A percentile compares a stretch with the other conserved stretches of the same genome.
Conservation (phyloP, 2,888 invertebrate species). For the Ormia ochracea region DNA sequence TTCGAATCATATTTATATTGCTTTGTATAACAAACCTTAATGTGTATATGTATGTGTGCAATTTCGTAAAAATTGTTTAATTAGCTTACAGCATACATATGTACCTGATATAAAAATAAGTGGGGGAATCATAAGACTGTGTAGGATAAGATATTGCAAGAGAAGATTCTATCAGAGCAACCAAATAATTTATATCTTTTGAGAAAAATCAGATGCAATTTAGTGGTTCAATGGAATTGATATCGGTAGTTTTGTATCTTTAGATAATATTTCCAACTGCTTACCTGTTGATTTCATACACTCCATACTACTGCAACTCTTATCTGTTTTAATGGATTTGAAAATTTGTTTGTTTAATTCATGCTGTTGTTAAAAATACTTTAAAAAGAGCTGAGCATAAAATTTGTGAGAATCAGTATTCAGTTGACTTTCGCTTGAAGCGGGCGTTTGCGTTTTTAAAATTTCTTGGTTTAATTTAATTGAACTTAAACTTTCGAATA, state of each 20-base stretch:
- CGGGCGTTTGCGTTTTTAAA: constrained; percentile 15
- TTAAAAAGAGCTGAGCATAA: constrained; percentile 49
- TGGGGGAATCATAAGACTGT: too few species aligned
- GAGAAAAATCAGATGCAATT: too few species aligned
- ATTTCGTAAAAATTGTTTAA: too few species aligned
- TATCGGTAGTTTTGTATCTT: not conserved
- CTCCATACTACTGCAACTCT: constrained; percentile 29
- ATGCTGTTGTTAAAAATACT: constrained; percentile 24
- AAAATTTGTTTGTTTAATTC: not conserved
- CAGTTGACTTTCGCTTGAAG: constrained; percentile 50
- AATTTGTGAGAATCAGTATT: constrained; percentile 51
- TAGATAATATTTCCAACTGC: not conserved
- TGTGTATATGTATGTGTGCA: too few species aligned
- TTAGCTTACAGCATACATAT: too few species aligned
- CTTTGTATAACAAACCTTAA: too few species aligned
- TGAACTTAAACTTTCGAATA: not conserved
- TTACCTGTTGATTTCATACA: not conserved
- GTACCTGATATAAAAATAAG: too few species aligned
- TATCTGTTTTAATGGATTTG: constrained; percentile 46
- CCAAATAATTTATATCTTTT: too few species aligned
- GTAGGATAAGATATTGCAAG: too few species aligned
- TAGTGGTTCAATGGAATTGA: not conserved
- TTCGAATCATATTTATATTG: too few species aligned
- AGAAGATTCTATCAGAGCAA: too few species aligned
- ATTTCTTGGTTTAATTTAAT: constrained; percentile 25